These are phyloP conservation scores for Calephelis nemesis DNA, from an alignment of 1,140 invertebrate genomes.

Conservation along the genomic window DNA sequence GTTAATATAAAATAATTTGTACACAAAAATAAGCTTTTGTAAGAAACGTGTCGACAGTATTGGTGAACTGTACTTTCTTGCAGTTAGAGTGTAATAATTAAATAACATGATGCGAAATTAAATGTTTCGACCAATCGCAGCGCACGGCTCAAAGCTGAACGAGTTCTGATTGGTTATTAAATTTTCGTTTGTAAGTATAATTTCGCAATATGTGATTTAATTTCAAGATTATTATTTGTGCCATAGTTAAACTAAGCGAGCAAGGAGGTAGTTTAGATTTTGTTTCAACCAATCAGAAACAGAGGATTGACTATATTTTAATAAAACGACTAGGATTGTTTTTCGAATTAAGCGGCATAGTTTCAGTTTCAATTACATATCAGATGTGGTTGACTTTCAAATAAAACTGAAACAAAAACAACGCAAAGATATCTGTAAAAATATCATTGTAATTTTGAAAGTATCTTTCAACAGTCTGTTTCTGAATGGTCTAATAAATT, in stretches of 20 bases:
- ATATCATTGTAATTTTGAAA: background rate
- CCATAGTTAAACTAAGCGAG: constrained; percentile 1
- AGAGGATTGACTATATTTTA: background rate
- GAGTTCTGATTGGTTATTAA: background rate
- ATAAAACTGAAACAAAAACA: too few species aligned
- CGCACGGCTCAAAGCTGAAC: background rate
- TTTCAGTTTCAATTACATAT: too few species aligned
- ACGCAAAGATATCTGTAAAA: too few species aligned
- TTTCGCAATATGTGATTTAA: constrained; percentile 5
- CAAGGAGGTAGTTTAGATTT: constrained; percentile 2
- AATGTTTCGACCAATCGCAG: background rate
- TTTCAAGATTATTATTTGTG: constrained; percentile 3
- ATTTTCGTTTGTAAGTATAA: background rate
- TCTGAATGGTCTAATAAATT: constrained; percentile 2
- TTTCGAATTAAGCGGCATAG: too few species aligned
- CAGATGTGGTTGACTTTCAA: too few species aligned
- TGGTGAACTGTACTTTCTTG: constrained; percentile 29
- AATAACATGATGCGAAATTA: background rate
- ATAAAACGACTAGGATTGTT: too few species aligned
- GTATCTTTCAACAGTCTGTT: background rate
- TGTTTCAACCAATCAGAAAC: constrained; percentile 2
- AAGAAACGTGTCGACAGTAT: constrained; percentile 24
- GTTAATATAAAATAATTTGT: constrained; percentile 33
- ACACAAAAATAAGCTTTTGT: constrained; percentile 39
- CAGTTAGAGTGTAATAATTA: constrained; percentile 14